Conservation (phyloP, 1,140 invertebrate species). For the Bicyclus anynana region DNA sequence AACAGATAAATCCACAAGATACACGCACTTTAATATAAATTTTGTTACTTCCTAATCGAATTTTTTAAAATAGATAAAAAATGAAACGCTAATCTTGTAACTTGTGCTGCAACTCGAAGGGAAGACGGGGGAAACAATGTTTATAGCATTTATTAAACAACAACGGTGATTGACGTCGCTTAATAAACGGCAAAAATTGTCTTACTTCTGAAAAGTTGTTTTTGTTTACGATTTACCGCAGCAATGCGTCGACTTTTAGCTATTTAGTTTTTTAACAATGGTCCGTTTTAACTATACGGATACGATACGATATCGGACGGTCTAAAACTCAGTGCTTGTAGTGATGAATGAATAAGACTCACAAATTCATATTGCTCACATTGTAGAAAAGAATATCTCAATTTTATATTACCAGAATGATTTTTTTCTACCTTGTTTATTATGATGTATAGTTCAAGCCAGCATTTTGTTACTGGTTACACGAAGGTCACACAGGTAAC, state of each 20-base stretch:
- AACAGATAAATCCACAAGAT: too few relatives aligned
- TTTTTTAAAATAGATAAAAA: background rate
- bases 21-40: too few relatives aligned
- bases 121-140: slow-evolving; percentile 48
- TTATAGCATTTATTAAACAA: slow-evolving; percentile 59
- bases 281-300: background rate
- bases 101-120: slow-evolving; percentile 22
- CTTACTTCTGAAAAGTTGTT: slow-evolving; percentile 31
- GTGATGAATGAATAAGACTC: too few relatives aligned
- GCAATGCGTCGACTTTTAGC: slow-evolving; percentile 5
- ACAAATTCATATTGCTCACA: too few relatives aligned
- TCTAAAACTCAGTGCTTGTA: too few relatives aligned
- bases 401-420: too few relatives aligned
- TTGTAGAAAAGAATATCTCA: too few relatives aligned
- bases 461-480: too few relatives aligned
- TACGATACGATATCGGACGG: background rate
- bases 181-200: slow-evolving; percentile 50
- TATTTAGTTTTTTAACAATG: background rate
- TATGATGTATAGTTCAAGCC: too few relatives aligned
- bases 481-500: too few relatives aligned
- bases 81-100: slow-evolving; percentile 12
- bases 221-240: slow-evolving; percentile 33
- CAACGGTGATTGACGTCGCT: slow-evolving; percentile 59
- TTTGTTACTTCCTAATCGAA: too few relatives aligned
- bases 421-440: too few relatives aligned